A percentile compares a stretch with the other conserved stretches of the same genome.
These are phyloP conservation scores for Steatornis caripensis DNA, from an alignment of 2,113 vertebrate genomes.

Conservation along the genomic window DNA sequence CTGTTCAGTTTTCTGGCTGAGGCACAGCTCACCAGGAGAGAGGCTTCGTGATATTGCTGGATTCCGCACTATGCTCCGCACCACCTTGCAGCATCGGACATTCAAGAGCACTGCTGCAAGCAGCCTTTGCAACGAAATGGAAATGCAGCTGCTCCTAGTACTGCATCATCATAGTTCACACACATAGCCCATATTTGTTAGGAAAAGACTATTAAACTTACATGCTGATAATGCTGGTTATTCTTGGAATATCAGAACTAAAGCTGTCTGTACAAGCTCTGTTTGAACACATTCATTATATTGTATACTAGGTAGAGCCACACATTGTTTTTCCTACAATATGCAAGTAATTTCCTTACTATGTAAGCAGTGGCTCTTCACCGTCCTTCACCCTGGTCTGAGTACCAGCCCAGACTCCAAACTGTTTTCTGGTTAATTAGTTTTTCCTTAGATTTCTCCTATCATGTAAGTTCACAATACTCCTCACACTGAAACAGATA, in stretches of 20 bases:
- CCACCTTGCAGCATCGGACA: rapidly evolving
- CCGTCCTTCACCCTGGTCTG: not conserved
- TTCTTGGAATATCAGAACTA: not conserved
- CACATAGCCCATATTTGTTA: not conserved
- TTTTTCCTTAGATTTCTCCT: not conserved
- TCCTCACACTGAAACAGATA: not conserved
- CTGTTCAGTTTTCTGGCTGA: not conserved
- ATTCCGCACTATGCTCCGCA: rapidly evolving
- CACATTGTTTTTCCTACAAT: not conserved
- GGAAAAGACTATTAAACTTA: not conserved
- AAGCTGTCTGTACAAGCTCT: not conserved
- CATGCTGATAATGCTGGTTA: not conserved
- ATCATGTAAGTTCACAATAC: not conserved
- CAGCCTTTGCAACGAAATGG: not conserved
- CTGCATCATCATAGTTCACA: not conserved
- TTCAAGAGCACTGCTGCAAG: not conserved
- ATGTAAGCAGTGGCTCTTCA: not conserved
- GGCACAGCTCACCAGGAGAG: not conserved
- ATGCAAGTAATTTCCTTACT: not conserved
- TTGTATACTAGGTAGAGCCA: not conserved
- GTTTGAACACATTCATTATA: not conserved
- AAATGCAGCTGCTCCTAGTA: not conserved
- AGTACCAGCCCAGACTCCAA: not conserved
- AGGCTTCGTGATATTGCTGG: not conserved
- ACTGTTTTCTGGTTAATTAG: not conserved